phyloP scores from a whole-genome alignment of 2,113 vertebrate genomes.

The Microcebus griseorufus region DNA sequence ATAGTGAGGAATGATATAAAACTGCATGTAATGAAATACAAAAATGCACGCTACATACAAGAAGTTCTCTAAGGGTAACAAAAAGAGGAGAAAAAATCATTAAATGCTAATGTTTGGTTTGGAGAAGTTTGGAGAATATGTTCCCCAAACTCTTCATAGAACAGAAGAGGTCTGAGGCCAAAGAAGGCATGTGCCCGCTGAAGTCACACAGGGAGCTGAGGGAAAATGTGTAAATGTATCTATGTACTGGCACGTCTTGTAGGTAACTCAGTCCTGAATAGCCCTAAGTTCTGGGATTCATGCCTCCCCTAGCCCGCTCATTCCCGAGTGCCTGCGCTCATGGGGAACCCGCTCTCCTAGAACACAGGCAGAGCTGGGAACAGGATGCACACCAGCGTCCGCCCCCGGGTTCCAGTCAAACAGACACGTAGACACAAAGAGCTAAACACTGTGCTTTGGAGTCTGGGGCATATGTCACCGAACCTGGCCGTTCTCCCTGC shows the following conservation, averaged over 20 bases:
- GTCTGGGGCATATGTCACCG: neutral
- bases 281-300: neutral
- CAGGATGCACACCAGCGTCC: no score
- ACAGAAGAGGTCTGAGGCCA: neutral
- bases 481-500: neutral
- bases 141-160: neutral
- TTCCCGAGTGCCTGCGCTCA: neutral
- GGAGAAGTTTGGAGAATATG: no score
- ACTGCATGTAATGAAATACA: neutral
- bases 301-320: neutral
- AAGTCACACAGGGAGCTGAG: neutral
- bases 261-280: neutral
- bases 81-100: neutral
- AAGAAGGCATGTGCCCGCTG: neutral
- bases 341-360: neutral
- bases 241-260: neutral
- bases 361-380: neutral
- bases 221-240: neutral
- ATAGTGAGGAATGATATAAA: neutral
- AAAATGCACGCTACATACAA: neutral
- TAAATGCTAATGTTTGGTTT: no score
- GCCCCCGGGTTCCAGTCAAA: neutral
- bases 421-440: neutral
- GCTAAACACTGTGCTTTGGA: neutral
- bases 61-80: neutral